Evolutionary conservation across 1,140 invertebrate species (phyloP).

Genomic region (Meteorus sp.): DNA sequence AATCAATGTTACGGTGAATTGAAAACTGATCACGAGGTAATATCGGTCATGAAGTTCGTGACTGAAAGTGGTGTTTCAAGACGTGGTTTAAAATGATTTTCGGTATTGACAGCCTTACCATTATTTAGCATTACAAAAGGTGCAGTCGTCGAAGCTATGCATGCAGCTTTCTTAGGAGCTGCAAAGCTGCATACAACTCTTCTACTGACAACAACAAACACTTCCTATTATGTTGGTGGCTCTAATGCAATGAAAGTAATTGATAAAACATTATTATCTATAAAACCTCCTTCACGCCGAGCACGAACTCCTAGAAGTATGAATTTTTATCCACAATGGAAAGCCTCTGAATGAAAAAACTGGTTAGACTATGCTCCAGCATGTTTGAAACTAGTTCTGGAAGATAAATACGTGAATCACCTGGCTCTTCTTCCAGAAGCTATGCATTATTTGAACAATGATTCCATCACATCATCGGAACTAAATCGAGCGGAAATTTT

Average conservation of each 20-base stretch:
- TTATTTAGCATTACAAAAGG: constrained; percentile 7
- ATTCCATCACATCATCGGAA: not conserved
- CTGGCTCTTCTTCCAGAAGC: not conserved
- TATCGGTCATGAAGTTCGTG: not conserved
- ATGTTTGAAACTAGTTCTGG: constrained; percentile 1
- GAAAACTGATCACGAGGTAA: not conserved
- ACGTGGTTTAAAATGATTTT: constrained; percentile 11
- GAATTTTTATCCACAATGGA: not conserved
- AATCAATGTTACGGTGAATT: too few relatives aligned
- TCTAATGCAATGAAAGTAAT: not conserved
- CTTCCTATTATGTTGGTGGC: constrained; percentile 6
- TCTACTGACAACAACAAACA: not conserved
- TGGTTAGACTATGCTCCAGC: constrained; percentile 8
- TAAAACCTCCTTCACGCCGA: constrained; percentile 1
- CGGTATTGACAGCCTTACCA: constrained; percentile 1
- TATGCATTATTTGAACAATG: not conserved
- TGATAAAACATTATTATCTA: not conserved
- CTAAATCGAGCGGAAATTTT: not conserved
- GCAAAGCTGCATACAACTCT: constrained; percentile 1
- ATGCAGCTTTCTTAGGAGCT: constrained; percentile 1
- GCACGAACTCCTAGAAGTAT: constrained; percentile 4
- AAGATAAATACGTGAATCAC: not conserved
- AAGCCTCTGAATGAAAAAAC: constrained; percentile 11
- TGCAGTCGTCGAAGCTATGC: constrained; percentile 10
- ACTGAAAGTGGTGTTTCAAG: not conserved